Percentiles rank a stretch among this genome's conserved stretches.
Evolutionary conservation across 2,113 vertebrate species (phyloP).

Genomic region (Pimephales promelas): DNA sequence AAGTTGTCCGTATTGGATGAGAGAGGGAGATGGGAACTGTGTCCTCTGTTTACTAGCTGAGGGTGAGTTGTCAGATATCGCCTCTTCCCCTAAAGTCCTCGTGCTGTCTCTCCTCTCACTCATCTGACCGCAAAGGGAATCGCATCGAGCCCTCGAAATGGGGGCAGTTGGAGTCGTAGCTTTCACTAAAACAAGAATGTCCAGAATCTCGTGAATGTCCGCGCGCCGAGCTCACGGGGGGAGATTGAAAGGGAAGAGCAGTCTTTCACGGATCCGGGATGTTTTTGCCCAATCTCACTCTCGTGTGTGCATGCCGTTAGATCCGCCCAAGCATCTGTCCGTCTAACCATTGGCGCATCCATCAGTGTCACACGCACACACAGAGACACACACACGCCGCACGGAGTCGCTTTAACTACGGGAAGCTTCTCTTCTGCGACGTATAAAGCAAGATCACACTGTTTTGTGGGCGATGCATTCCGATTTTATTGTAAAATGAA

Average conservation of each 20-base stretch:
- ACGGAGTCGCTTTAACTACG: constrained; percentile 62
- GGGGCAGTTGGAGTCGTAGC: background rate
- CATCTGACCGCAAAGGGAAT: constrained; percentile 68
- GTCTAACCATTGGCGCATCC: constrained; percentile 93
- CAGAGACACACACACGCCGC: constrained; percentile 57
- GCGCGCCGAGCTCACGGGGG: constrained; percentile 55
- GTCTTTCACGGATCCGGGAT: constrained; percentile 70
- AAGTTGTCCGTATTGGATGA: constrained; percentile 68
- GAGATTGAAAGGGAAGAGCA: constrained; percentile 52
- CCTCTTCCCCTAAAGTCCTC: constrained; percentile 75
- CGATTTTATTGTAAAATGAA: background rate
- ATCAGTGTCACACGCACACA: constrained; percentile 86
- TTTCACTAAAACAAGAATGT: constrained; percentile 15
- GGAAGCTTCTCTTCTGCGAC: constrained; percentile 56
- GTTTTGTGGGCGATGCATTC: background rate
- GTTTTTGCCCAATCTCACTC: constrained; percentile 74
- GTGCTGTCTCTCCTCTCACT: constrained; percentile 61
- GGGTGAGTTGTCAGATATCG: constrained; percentile 80
- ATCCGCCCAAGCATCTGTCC: constrained; percentile 98
- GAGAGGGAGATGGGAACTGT: constrained; percentile 10
- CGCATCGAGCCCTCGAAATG: constrained; percentile 50
- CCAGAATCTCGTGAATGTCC: constrained; percentile 18
- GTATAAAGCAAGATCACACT: constrained; percentile 11
- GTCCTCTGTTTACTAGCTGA: constrained; percentile 41
- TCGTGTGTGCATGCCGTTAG: constrained; percentile 78